Conservation (phyloP, 1,140 invertebrate genomes). For the Aradophagus sp. region DNA sequence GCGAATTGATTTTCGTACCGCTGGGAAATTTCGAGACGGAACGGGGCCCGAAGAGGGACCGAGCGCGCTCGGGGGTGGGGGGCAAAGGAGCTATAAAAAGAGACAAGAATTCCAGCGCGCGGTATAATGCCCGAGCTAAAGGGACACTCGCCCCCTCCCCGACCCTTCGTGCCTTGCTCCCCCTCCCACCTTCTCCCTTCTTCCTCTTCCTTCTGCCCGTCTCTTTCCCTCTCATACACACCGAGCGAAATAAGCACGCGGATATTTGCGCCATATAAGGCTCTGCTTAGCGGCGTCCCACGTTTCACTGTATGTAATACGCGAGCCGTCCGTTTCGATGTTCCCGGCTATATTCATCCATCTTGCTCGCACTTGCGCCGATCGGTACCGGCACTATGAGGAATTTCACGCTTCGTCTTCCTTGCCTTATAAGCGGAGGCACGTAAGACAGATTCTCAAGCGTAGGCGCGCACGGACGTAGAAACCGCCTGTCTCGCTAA, state of each 20-base stretch:
- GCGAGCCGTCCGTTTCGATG: conserved; percentile 48
- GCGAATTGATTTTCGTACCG: too few species aligned
- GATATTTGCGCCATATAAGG: conserved; percentile 58
- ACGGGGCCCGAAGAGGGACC: too few species aligned
- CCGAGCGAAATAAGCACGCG: conserved; percentile 43
- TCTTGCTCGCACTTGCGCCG: conserved; percentile 37
- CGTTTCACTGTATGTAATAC: conserved; percentile 47
- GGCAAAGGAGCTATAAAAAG: too few species aligned
- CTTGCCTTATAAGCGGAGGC: conserved; percentile 47
- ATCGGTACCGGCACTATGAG: conserved; percentile 42
- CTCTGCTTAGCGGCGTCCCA: conserved; percentile 55
- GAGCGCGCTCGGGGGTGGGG: too few species aligned
- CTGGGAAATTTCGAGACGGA: too few species aligned
- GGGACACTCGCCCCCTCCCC: too few species aligned
- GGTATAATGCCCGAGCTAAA: too few species aligned
- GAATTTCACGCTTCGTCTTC: conserved; percentile 56
- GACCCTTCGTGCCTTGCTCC: too few species aligned
- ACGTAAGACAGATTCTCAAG: conserved; percentile 51
- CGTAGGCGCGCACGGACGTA: conserved; percentile 43
- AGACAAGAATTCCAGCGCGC: too few species aligned
- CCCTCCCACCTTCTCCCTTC: background rate
- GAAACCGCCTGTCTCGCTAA: conserved; percentile 33
- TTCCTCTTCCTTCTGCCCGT: background rate
- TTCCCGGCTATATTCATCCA: conserved; percentile 34
- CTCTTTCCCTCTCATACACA: conserved; percentile 11